Evolutionary conservation across 1,140 invertebrate species (phyloP).

Genomic region (Cyrtorhinus lividipennis): DNA sequence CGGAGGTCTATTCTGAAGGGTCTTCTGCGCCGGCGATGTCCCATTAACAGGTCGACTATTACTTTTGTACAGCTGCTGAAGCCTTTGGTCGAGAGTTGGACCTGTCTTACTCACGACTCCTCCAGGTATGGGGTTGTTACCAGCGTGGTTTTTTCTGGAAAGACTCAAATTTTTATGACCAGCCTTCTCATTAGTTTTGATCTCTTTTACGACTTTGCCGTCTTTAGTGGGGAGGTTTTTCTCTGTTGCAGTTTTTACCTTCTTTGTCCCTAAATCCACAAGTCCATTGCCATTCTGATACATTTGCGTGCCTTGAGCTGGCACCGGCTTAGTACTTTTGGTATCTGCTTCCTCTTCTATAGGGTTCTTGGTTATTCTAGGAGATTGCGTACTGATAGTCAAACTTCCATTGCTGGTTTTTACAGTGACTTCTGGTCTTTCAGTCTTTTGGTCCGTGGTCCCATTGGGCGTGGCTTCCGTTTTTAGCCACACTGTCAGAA

Average conservation of each 20-base stretch:
- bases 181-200: neutral
- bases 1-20: neutral
- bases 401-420: slow-evolving; percentile 16
- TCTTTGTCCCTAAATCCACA: neutral
- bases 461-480: neutral
- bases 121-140: neutral
- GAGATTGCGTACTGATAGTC: slow-evolving; percentile 7
- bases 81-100: slow-evolving; percentile 17
- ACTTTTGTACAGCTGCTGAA: slow-evolving; percentile 18
- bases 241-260: neutral
- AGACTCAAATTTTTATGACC: neutral
- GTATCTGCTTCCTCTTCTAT: neutral
- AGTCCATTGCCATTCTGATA: neutral
- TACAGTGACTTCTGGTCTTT: slow-evolving; percentile 15
- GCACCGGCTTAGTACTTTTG: neutral
- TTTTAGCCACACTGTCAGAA: neutral
- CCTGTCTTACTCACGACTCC: slow-evolving; percentile 14
- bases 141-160: neutral
- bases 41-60: neutral
- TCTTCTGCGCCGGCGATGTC: neutral
- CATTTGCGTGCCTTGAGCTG: neutral
- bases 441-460: neutral
- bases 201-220: neutral
- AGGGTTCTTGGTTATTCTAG: too few species aligned
- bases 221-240: too few species aligned